These are phyloP conservation scores for Panurus biarmicus DNA, from an alignment of 2,113 vertebrate genomes.

Conservation along the genomic window DNA sequence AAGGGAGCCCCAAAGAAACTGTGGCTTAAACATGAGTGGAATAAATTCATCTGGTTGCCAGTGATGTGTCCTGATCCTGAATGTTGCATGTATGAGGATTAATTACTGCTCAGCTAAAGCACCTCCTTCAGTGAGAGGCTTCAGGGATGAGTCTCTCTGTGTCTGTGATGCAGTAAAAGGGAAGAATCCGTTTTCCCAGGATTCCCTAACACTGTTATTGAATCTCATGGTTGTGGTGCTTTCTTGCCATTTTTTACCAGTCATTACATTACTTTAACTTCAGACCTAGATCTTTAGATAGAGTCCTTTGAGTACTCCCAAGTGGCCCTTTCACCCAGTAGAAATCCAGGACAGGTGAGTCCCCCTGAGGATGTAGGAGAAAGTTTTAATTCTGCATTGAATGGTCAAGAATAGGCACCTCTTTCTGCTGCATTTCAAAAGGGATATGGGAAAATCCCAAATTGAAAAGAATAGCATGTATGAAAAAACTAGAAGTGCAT, in stretches of 20 bases:
- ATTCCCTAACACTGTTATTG: background rate
- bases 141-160: background rate
- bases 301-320: background rate
- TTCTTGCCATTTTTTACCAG: background rate
- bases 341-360: background rate
- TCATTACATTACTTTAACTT: background rate
- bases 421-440: background rate
- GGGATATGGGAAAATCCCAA: background rate
- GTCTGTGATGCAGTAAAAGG: background rate
- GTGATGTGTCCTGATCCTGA: background rate
- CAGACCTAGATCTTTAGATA: background rate
- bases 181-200: background rate
- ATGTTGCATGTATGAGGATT: background rate
- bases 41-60: background rate
- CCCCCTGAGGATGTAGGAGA: background rate
- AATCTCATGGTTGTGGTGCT: background rate
- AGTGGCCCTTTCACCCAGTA: background rate
- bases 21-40: background rate
- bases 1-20: background rate
- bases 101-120: background rate
- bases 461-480: background rate
- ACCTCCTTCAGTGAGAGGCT: background rate
- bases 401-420: background rate
- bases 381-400: background rate
- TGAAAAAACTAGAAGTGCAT: background rate